Evolutionary conservation across 1,140 invertebrate species (phyloP).

Genomic region (Maniola jurtina): DNA sequence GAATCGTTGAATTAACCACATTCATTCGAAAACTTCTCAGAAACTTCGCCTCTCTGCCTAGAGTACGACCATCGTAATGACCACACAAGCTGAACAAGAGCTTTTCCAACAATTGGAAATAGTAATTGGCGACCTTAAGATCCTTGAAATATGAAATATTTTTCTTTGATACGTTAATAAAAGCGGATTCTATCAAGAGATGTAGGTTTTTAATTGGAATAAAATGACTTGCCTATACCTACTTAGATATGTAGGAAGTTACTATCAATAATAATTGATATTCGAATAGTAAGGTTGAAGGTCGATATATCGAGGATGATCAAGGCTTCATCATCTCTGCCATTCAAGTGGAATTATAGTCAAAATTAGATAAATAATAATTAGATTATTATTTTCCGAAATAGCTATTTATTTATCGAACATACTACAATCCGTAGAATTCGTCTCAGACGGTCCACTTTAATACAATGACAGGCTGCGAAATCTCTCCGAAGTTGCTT

Average conservation of each 20-base stretch:
- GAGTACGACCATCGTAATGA: slow-evolving; percentile 48
- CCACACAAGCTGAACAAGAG: slow-evolving; percentile 31
- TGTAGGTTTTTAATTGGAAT: not conserved
- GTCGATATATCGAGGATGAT: no score
- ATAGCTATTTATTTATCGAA: no score
- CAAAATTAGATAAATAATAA: no score
- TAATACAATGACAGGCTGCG: no score
- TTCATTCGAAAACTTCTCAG: slow-evolving; percentile 56
- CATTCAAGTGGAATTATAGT: no score
- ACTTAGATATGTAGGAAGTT: not conserved
- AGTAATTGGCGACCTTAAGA: not conserved
- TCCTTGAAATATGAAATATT: not conserved
- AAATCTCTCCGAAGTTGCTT: no score
- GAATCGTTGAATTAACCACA: slow-evolving; percentile 61
- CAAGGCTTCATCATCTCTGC: no score
- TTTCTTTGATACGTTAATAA: not conserved
- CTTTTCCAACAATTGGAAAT: not conserved
- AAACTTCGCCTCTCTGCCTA: slow-evolving; percentile 43
- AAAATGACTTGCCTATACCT: no score
- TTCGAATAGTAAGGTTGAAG: not conserved
- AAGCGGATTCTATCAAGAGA: not conserved
- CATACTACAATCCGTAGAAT: no score
- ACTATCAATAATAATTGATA: not conserved
- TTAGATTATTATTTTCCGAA: no score
- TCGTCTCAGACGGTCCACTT: no score